Evolutionary conservation across 1,140 invertebrate species (phyloP).

Genomic region (Globodera ellingtonae): DNA sequence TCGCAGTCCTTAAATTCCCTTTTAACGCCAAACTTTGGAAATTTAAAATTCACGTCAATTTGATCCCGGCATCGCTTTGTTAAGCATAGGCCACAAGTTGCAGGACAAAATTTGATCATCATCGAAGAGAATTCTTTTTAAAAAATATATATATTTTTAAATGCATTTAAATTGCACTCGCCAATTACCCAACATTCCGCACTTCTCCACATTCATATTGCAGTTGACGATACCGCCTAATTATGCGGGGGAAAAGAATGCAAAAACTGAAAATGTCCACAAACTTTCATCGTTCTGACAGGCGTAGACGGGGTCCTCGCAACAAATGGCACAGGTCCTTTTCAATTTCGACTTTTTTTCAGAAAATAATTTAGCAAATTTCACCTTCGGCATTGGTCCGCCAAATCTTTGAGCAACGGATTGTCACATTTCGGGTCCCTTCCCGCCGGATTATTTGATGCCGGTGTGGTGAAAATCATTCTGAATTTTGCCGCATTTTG

Average conservation of each 20-base stretch:
- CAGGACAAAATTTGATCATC: constrained; percentile 56
- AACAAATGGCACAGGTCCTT: constrained; percentile 56
- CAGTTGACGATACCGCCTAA: constrained; percentile 53
- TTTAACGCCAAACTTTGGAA: not conserved
- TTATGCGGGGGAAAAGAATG: not conserved
- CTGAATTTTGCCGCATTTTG: constrained; percentile 1
- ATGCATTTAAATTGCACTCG: constrained; percentile 4
- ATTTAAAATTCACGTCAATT: constrained; percentile 32
- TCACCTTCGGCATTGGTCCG: constrained; percentile 49
- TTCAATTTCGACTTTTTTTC: not conserved
- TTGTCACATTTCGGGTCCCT: constrained; percentile 54
- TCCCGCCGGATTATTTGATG: constrained; percentile 37
- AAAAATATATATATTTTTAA: not conserved
- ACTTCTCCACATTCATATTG: constrained; percentile 48
- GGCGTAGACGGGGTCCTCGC: constrained; percentile 50
- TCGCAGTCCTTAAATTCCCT: constrained; percentile 39
- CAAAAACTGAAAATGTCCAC: not conserved
- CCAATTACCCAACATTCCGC: constrained; percentile 23
- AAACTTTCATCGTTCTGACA: constrained; percentile 56
- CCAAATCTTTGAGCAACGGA: constrained; percentile 53
- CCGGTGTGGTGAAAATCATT: constrained; percentile 40
- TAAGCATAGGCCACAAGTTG: constrained; percentile 53
- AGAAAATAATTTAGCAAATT: not conserved
- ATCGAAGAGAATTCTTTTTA: constrained; percentile 47
- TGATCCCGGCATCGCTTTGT: constrained; percentile 48